Percentiles rank a stretch among this genome's conserved stretches.
Evolutionary conservation across 2,888 invertebrate species (phyloP).

Genomic region (Apamea monoglypha): DNA sequence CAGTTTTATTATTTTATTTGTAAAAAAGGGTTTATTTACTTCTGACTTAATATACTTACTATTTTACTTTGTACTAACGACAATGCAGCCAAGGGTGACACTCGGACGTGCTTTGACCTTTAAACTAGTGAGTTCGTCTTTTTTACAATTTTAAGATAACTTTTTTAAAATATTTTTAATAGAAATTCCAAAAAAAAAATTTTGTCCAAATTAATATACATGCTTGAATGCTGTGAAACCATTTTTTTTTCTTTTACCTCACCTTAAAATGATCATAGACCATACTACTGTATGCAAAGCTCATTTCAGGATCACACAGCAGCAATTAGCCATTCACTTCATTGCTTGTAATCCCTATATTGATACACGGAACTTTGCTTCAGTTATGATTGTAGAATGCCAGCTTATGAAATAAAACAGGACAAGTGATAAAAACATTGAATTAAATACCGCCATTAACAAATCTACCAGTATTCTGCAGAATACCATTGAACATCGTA

Average conservation of each 20-base stretch:
- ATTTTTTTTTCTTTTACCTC: background rate
- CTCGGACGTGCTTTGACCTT: slow-evolving; percentile 49
- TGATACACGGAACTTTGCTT: background rate
- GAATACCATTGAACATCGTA: background rate
- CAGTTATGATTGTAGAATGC: background rate
- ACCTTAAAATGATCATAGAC: background rate
- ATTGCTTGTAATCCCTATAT: background rate
- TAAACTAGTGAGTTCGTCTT: slow-evolving; percentile 42
- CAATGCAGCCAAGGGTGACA: slow-evolving; percentile 50
- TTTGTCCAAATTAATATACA: background rate
- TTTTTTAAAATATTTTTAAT: background rate
- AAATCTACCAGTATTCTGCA: background rate
- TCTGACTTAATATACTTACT: slow-evolving; percentile 11
- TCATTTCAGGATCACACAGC: background rate
- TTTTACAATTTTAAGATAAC: slow-evolving; percentile 7
- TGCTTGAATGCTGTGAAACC: background rate
- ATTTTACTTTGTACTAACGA: slow-evolving; percentile 36
- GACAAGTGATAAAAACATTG: background rate
- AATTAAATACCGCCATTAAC: background rate
- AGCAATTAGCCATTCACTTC: background rate
- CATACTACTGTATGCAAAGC: background rate
- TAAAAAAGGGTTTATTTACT: background rate
- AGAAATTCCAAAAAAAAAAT: background rate
- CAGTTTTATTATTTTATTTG: background rate
- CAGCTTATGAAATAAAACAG: background rate